phyloP scores from a whole-genome alignment of 2,888 invertebrate genomes.

The Altica lythri region DNA sequence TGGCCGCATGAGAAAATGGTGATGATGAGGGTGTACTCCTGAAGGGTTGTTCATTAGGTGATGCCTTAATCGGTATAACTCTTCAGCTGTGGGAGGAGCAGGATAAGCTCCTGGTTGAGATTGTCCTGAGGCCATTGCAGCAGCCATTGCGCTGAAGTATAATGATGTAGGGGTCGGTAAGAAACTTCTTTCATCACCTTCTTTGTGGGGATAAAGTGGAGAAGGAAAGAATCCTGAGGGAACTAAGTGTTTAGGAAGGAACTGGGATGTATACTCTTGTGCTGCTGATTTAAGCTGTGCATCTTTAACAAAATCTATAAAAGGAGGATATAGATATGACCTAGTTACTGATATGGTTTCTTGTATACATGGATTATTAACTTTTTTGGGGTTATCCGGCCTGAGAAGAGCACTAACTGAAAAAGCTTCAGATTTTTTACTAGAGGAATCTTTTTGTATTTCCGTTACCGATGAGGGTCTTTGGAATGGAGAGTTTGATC shows the following conservation, averaged over 20 bases:
- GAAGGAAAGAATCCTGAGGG: conserved; percentile 63
- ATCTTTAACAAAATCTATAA: conserved; percentile 67
- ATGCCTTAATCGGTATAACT: conserved; percentile 64
- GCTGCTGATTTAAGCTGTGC: conserved; percentile 56
- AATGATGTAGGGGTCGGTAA: conserved; percentile 60
- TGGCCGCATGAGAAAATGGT: conserved; percentile 65
- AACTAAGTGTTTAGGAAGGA: conserved; percentile 57
- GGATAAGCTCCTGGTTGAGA: conserved; percentile 54
- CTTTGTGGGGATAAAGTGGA: conserved; percentile 59
- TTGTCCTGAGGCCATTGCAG: conserved; percentile 61
- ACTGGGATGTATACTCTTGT: conserved; percentile 52
- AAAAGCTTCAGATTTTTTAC: conserved; percentile 80
- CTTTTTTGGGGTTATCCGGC: conserved; percentile 71
- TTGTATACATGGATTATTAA: conserved; percentile 48
- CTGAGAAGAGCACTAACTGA: conserved; percentile 81
- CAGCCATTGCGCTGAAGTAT: conserved; percentile 71
- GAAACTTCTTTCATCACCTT: conserved; percentile 57
- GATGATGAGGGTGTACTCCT: conserved; percentile 58
- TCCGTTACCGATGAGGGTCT: conserved; percentile 57
- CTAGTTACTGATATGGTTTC: conserved; percentile 55
- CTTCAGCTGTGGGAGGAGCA: conserved; percentile 61
- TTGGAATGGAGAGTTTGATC: conserved; percentile 59
- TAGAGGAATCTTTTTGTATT: conserved; percentile 54
- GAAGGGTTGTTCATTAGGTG: conserved; percentile 61
- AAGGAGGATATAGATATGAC: conserved; percentile 69